These are phyloP conservation scores for Cryptus viduatorius DNA, from an alignment of 2,888 invertebrate species.

Conservation along the genomic window DNA sequence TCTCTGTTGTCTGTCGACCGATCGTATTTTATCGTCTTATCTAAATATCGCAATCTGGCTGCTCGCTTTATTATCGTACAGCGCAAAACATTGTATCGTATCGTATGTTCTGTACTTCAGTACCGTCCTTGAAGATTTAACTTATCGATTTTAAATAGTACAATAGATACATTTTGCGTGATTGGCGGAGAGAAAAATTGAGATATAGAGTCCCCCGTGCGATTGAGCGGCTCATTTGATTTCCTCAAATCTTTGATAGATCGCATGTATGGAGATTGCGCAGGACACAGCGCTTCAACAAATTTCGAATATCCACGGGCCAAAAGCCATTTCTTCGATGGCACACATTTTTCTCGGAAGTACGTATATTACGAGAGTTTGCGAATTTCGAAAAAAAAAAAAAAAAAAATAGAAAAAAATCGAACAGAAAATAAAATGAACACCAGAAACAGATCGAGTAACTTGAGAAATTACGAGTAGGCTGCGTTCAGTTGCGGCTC, in stretches of 20 bases:
- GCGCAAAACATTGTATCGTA: slow-evolving; percentile 3
- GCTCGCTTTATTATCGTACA: slow-evolving; percentile 35
- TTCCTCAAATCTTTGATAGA: slow-evolving; percentile 67
- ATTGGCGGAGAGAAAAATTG: slow-evolving; percentile 33
- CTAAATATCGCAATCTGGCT: slow-evolving; percentile 38
- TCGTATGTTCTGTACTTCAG: neutral
- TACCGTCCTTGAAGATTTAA: neutral
- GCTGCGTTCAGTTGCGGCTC: slow-evolving; percentile 37
- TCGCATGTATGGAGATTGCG: slow-evolving; percentile 68
- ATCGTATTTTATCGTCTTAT: slow-evolving; percentile 18
- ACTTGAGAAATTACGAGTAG: slow-evolving; percentile 47
- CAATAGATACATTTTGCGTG: slow-evolving; percentile 24
- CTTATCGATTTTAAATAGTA: slow-evolving; percentile 10
- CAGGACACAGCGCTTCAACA: slow-evolving; percentile 61
- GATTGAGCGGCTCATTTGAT: slow-evolving; percentile 58
- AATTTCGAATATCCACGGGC: slow-evolving; percentile 64
- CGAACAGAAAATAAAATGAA: too few species aligned
- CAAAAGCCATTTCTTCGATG: slow-evolving; percentile 65
- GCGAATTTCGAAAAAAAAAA: slow-evolving; percentile 13
- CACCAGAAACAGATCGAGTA: slow-evolving; percentile 10
- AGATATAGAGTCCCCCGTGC: neutral
- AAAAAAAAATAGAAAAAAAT: slow-evolving; percentile 28
- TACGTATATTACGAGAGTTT: slow-evolving; percentile 64
- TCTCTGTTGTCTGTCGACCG: slow-evolving; percentile 46
- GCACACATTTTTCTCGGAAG: slow-evolving; percentile 67